Evolutionary conservation across 2,888 invertebrate genomes (phyloP).

Genomic region (Orchesellides sinensis): DNA sequence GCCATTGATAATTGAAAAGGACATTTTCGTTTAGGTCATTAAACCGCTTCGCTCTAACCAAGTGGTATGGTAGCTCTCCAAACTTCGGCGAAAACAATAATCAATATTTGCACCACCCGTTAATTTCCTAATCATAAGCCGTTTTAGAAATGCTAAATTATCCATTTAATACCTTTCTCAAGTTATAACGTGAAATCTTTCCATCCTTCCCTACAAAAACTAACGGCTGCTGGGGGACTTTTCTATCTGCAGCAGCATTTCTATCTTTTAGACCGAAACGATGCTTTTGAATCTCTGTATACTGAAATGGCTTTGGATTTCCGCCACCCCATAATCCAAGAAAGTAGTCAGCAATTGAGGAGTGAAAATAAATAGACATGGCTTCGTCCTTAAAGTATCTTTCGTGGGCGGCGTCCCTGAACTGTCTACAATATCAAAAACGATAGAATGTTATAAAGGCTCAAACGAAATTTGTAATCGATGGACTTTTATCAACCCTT

Average conservation of each 20-base stretch:
- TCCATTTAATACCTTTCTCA: slow-evolving; percentile 86
- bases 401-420: slow-evolving; percentile 94
- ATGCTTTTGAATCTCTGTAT: slow-evolving; percentile 97
- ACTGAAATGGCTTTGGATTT: slow-evolving; percentile 91
- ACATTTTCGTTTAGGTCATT: slow-evolving; percentile 94
- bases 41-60: slow-evolving; percentile 93
- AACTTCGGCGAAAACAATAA: slow-evolving; percentile 81
- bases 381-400: slow-evolving; percentile 98
- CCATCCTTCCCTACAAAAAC: slow-evolving; percentile 95
- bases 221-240: slow-evolving; percentile 95
- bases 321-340: slow-evolving; percentile 98
- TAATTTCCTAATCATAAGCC: not conserved
- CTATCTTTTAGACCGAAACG: slow-evolving; percentile 91
- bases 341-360: slow-evolving; percentile 98
- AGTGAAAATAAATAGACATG: slow-evolving; percentile 97
- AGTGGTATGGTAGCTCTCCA: slow-evolving; percentile 96
- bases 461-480: too few relatives aligned
- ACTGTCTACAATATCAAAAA: slow-evolving; percentile 82
- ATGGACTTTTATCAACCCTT: too few relatives aligned
- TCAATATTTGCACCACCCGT: not conserved
- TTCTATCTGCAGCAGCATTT: slow-evolving; percentile 93
- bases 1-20: slow-evolving; percentile 97
- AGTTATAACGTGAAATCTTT: slow-evolving; percentile 91
- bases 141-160: not conserved
- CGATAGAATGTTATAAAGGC: too few relatives aligned